Conservation (phyloP, 2,888 invertebrate species). For the Peribatodes rhomboidaria region DNA sequence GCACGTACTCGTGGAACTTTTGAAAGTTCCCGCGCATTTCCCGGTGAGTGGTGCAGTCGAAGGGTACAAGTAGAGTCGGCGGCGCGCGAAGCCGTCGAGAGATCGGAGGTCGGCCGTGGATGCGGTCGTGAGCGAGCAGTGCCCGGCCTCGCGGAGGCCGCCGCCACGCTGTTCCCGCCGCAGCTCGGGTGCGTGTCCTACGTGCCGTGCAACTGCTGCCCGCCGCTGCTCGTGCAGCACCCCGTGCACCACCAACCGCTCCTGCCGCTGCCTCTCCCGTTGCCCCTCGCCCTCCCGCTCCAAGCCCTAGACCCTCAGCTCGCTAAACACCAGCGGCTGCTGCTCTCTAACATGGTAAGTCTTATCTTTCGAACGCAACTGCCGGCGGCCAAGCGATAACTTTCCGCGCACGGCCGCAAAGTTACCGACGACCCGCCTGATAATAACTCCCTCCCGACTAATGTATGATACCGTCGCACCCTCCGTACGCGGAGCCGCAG, state of each 20-base stretch:
- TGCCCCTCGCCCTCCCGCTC: slow-evolving; percentile 81
- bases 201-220: slow-evolving; percentile 85
- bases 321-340: slow-evolving; percentile 84
- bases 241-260: slow-evolving; percentile 74
- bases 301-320: slow-evolving; percentile 82
- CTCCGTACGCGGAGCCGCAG: slow-evolving; percentile 55
- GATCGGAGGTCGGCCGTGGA: slow-evolving; percentile 79
- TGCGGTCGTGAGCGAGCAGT: slow-evolving; percentile 83
- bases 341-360: slow-evolving; percentile 87
- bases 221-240: slow-evolving; percentile 81
- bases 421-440: slow-evolving; percentile 71
- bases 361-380: slow-evolving; percentile 54
- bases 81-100: slow-evolving; percentile 77
- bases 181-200: slow-evolving; percentile 86
- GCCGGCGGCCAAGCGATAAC: slow-evolving; percentile 61
- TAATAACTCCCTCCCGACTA: slow-evolving; percentile 73
- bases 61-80: slow-evolving; percentile 49
- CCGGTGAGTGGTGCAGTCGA: slow-evolving; percentile 47
- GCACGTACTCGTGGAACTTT: slow-evolving; percentile 51
- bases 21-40: slow-evolving; percentile 69
- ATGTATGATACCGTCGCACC: slow-evolving; percentile 67
- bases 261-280: slow-evolving; percentile 79
- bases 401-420: slow-evolving; percentile 65
- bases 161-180: slow-evolving; percentile 87
- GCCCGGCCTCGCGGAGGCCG: slow-evolving; percentile 85